Base-by-base conservation (phyloP, 2,797 vertebrate genomes). In the Thaleichthys pacificus region DNA sequence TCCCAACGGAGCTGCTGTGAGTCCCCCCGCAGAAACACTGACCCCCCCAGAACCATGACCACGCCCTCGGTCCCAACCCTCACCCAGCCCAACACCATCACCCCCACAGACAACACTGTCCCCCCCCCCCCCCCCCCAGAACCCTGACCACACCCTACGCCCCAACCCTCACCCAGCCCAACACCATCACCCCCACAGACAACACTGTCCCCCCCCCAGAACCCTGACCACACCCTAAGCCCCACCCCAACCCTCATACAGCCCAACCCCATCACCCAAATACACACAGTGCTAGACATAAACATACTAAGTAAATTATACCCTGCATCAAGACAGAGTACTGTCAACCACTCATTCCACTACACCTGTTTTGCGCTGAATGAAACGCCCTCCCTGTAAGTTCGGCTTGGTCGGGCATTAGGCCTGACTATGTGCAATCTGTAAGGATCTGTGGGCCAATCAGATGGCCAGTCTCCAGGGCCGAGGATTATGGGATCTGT, bases 1-100 rank as follows among this genome's bases (percentile, higher is more conserved):
- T 76, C 70, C 96, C n/a, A 1, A 86, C 51, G 97, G 97, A 49
- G 86, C 96, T n/a, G 96, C 97, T 93, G 97, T 99, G 89, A 98
- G 97, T 96, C 77, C n/a, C 63, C 26, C 26, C 49, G 1, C 8
- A 21, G 4, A 65, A 17, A 26, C 61, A 1, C 35, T 77, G 75
- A 71, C 9, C 3, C n/a, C 60, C 61, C 35, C 17, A 2, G 12
- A 24, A 35, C 28, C 5, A 19, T n/a, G 19, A 58, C 2, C 38
- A 61, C n/a, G 24, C 61, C 62, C 61, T 24, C 60, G 0, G 9
- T 2, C 38, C 8, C 9, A 1, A 42, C 0, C 38, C 1, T 17
- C 0, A 12, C 1, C 57, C 1, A 1, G 4, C 58, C 21, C 35
- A 21, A 38, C 66, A 64, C 28, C 61, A 63, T 22, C 38, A 7